Percentiles rank a stretch among this genome's conserved stretches.
Conservation (phyloP, 2,888 invertebrate genomes). For the Polyommatus icarus region DNA sequence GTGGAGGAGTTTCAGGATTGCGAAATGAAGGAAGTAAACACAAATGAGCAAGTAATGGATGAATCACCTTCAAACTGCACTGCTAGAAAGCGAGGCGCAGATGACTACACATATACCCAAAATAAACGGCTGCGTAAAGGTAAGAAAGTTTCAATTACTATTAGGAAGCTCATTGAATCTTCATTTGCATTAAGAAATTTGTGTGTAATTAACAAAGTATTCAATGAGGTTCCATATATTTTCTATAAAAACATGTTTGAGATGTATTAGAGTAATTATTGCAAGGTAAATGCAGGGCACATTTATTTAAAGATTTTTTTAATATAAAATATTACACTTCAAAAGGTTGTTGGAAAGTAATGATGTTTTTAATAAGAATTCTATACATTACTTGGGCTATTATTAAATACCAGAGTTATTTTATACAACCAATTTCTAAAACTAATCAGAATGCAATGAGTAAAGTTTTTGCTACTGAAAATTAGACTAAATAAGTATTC, state of each 20-base stretch:
- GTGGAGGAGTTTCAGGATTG: constrained; percentile 48
- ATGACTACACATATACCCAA: constrained; percentile 59
- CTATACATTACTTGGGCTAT: too few relatives aligned
- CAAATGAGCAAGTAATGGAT: constrained; percentile 35
- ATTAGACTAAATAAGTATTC: too few relatives aligned
- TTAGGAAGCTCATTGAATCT: constrained; percentile 56
- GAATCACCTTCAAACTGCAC: constrained; percentile 47
- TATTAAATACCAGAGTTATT: too few relatives aligned
- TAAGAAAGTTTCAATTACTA: constrained; percentile 52
- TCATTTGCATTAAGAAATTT: neutral
- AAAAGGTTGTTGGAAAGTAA: neutral
- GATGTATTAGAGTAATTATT: neutral
- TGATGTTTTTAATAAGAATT: too few relatives aligned
- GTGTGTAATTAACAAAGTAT: neutral
- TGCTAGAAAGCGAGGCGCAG: constrained; percentile 68
- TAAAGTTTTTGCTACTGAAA: too few relatives aligned
- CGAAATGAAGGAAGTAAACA: constrained; percentile 65
- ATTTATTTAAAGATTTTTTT: constrained; percentile 16
- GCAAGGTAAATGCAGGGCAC: neutral
- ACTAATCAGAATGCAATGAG: too few relatives aligned
- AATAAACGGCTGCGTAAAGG: constrained; percentile 71
- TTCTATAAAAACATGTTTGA: neutral
- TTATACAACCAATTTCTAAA: too few relatives aligned
- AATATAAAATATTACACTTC: neutral
- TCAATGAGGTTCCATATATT: constrained; percentile 38